Evolutionary conservation across 2,113 vertebrate species (phyloP).

Genomic region (Daubentonia madagascariensis): DNA sequence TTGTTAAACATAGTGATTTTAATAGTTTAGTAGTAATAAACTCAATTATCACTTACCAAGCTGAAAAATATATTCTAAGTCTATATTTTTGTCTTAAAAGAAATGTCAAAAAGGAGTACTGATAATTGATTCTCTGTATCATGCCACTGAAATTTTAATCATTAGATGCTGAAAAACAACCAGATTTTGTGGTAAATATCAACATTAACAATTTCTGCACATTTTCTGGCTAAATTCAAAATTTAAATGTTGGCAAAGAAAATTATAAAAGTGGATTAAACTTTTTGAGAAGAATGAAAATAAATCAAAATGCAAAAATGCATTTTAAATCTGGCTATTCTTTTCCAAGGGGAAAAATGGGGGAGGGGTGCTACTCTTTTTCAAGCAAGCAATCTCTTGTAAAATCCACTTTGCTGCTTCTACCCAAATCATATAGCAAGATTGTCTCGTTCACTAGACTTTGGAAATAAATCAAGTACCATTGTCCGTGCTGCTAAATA

Average conservation of each 20-base stretch:
- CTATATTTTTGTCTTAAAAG: neutral
- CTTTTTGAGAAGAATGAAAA: slow-evolving; percentile 15
- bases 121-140: neutral
- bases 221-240: slow-evolving; percentile 17
- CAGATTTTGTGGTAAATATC: neutral
- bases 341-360: neutral
- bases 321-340: slow-evolving; percentile 46
- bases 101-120: neutral
- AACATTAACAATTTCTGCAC: neutral
- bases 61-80: neutral
- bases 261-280: slow-evolving; percentile 12
- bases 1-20: slow-evolving; percentile 1
- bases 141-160: neutral
- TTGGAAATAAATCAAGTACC: slow-evolving; percentile 56
- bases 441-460: neutral
- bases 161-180: neutral
- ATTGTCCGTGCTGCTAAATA: slow-evolving; percentile 54
- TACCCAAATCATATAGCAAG: neutral
- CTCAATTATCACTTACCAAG: neutral
- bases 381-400: slow-evolving; percentile 22
- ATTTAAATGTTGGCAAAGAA: neutral
- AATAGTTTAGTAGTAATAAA: neutral
- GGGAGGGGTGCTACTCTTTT: neutral
- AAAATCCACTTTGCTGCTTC: slow-evolving; percentile 52
- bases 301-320: slow-evolving; percentile 34